phyloP scores from a whole-genome alignment of 64 coral and sea anemone genomes.

The Astreopora myriophthalma region DNA sequence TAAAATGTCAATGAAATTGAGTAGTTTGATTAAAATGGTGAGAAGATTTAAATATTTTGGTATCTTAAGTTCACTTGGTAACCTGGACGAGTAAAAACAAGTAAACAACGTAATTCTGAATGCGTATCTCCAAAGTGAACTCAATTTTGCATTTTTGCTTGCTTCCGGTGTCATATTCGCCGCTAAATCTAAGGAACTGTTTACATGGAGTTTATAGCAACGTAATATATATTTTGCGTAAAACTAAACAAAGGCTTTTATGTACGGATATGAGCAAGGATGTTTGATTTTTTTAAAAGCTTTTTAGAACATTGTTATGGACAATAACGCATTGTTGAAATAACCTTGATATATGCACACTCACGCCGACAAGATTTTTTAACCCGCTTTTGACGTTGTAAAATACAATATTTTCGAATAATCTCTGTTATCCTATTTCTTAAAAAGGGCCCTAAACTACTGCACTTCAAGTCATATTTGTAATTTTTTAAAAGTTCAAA shows the following conservation, averaged over 20 bases:
- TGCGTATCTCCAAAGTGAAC: too few relatives aligned
- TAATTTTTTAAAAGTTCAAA: too few relatives aligned
- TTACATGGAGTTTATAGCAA: not conserved
- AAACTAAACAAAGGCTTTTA: not conserved
- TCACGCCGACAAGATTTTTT: too few relatives aligned
- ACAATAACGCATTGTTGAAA: too few relatives aligned
- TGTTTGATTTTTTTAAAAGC: too few relatives aligned
- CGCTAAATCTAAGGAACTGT: not conserved
- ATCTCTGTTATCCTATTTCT: too few relatives aligned
- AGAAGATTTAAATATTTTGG: not conserved
- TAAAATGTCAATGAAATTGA: not conserved
- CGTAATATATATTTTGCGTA: not conserved
- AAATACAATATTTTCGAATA: too few relatives aligned
- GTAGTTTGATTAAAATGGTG: not conserved
- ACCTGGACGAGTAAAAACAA: not conserved
- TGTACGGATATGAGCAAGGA: not conserved
- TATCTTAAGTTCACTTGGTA: not conserved
- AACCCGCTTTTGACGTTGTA: too few relatives aligned
- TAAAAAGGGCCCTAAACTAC: too few relatives aligned
- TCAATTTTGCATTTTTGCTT: not conserved
- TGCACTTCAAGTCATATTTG: too few relatives aligned
- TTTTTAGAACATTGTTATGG: too few relatives aligned
- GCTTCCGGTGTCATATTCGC: not conserved
- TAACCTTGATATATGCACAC: too few relatives aligned
- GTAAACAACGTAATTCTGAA: not conserved